Base-by-base conservation (phyloP, 2,888 invertebrate species). In the Pediacus dermestoides region DNA sequence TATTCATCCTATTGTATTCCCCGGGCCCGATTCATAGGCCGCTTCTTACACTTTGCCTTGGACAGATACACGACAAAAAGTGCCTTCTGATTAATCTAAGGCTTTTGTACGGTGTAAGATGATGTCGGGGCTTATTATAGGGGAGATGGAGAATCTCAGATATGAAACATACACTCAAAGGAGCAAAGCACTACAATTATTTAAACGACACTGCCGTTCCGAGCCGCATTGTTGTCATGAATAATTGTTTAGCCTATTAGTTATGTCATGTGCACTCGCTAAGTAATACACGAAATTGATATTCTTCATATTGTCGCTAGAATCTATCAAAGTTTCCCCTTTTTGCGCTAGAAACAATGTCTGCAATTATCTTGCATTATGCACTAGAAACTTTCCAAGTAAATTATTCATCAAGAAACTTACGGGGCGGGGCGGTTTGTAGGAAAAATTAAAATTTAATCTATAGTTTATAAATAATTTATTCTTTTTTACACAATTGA, bases 1-100 rank as follows among this genome's bases (percentile, higher is more conserved):
- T 55, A 61, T 58, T 60, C 60, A 61, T 59, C 49, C 59, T 35
- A 48, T 53, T 53, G 52, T 52, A 11, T 26, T n/a, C 4, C 4
- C 26, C 26, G n/a, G n/a, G 4, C 4, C 4, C 26, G 26, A 26
- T 26, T 26, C 26, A 26, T n/a, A 26, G 26, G 26, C 9, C 26
- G n/a, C 26, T n/a, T 26, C 26, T 31, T 31, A 16, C 32, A 31
- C 25, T 23, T 33, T 26, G 22, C 11, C 9, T 33, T 21, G 22
- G 33, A 33, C 22, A 33, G 33, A 33, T 33, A 33, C 33, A 33
- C 11, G 11, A 22, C 33, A 33, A 33, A 33, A 33, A 33, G 18
- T 22, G 33, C 10, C 21, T 21, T 31, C 33, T 33, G 33, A 33
- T 33, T 33, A 33, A 33, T 33, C 33, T 30, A 28, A 18, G 33